Evolutionary conservation across 2,113 vertebrate genomes (phyloP).

Genomic region (Triplophysa dalaica): DNA sequence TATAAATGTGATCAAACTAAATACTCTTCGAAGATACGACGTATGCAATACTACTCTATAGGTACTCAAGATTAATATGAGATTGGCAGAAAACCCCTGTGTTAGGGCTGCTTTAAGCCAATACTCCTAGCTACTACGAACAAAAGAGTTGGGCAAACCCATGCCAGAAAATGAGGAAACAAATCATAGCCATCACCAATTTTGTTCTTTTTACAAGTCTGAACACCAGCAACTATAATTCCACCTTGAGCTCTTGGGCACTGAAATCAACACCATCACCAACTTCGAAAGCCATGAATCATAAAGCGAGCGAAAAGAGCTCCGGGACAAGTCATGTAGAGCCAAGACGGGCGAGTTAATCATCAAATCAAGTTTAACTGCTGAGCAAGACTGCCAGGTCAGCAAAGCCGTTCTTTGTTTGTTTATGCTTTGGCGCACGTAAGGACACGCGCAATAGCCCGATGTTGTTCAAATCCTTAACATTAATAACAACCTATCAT

Average conservation of each 20-base stretch:
- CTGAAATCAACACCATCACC: conserved; percentile 27
- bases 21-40: no score
- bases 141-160: neutral
- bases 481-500: conserved; percentile 27
- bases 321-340: conserved; percentile 12
- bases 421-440: conserved; percentile 7
- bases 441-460: conserved; percentile 1
- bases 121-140: neutral
- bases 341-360: conserved; percentile 29
- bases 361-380: conserved; percentile 33
- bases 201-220: conserved; percentile 32
- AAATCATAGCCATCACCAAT: conserved; percentile 7
- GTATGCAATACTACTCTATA: no score
- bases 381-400: neutral
- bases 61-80: no score
- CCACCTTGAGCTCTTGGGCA: neutral
- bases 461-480: conserved; percentile 14
- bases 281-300: conserved; percentile 27
- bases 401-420: conserved; percentile 36
- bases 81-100: no score
- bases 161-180: neutral
- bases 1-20: no score
- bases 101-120: no score
- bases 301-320: conserved; percentile 12
- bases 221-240: conserved; percentile 9